A percentile compares a stretch with the other conserved stretches of the same genome.
phyloP scores from a whole-genome alignment of 2,888 invertebrate genomes.

The Pycnomerus fuliginosus region DNA sequence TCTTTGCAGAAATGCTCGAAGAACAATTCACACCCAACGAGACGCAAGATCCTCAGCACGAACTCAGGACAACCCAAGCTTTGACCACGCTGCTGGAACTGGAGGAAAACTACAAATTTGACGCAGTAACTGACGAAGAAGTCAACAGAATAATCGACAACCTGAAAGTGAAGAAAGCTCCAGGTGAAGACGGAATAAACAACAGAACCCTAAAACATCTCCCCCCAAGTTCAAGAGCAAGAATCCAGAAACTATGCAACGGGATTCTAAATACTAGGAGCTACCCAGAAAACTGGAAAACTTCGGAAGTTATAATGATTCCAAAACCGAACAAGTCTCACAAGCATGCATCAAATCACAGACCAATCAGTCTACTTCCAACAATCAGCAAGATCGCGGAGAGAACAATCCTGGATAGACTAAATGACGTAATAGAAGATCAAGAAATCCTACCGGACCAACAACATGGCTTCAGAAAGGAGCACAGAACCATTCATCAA shows the following conservation, averaged over 20 bases:
- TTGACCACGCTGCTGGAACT: background rate
- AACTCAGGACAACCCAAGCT: background rate
- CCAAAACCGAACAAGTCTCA: slow-evolving; percentile 4
- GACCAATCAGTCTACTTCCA: too few species aligned
- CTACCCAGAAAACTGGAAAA: slow-evolving; percentile 7
- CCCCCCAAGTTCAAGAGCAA: too few species aligned
- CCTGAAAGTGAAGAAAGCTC: background rate
- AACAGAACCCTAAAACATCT: background rate
- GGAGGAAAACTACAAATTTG: background rate
- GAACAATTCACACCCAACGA: background rate
- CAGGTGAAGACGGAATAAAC: background rate
- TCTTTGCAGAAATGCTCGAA: too few species aligned
- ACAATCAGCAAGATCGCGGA: slow-evolving; percentile 3
- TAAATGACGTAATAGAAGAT: slow-evolving; percentile 2
- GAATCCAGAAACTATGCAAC: slow-evolving; percentile 1
- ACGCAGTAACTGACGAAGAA: background rate
- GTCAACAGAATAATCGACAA: slow-evolving; percentile 2
- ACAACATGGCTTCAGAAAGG: slow-evolving; percentile 18
- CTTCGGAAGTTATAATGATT: background rate
- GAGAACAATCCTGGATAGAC: slow-evolving; percentile 5
- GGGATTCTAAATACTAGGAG: background rate
- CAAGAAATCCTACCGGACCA: slow-evolving; percentile 11
- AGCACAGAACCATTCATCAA: slow-evolving; percentile 13
- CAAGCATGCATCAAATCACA: too few species aligned
- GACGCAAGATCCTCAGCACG: background rate